Evolutionary conservation across 2,113 vertebrate genomes (phyloP).

Genomic region (Dasyurus viverrinus): DNA sequence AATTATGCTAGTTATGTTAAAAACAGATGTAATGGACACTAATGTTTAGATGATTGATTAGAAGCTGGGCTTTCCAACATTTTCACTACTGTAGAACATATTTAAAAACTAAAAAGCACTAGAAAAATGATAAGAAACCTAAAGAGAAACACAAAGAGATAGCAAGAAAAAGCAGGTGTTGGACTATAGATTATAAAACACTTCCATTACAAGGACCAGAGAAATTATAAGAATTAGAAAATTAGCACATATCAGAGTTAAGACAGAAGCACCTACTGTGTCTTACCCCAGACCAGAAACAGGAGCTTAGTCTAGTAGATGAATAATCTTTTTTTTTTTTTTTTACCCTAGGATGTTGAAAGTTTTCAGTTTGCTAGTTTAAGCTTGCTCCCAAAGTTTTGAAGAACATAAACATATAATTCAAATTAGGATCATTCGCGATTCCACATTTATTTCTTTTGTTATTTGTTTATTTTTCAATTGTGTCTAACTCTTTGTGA

Average conservation of each 20-base stretch:
- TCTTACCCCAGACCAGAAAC: neutral
- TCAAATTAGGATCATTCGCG: neutral
- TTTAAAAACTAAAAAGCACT: neutral
- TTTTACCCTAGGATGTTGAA: neutral
- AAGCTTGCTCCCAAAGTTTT: neutral
- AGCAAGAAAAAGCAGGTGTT: neutral
- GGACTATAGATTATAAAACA: neutral
- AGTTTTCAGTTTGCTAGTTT: neutral
- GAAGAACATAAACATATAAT: neutral
- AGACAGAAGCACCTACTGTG: neutral
- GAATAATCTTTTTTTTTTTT: neutral
- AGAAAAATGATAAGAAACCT: neutral
- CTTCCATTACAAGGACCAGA: neutral
- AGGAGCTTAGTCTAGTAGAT: neutral
- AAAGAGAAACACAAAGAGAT: neutral
- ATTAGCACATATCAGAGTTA: neutral
- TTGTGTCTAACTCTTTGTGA: neutral
- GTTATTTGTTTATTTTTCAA: neutral
- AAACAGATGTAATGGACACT: slow-evolving; percentile 1
- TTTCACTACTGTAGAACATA: neutral
- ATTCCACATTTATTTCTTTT: neutral
- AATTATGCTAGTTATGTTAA: slow-evolving; percentile 26
- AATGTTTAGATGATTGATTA: neutral
- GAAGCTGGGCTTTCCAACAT: neutral
- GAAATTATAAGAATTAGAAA: neutral